Conservation (phyloP, 2,888 invertebrate genomes). For the Morpho helenor region DNA sequence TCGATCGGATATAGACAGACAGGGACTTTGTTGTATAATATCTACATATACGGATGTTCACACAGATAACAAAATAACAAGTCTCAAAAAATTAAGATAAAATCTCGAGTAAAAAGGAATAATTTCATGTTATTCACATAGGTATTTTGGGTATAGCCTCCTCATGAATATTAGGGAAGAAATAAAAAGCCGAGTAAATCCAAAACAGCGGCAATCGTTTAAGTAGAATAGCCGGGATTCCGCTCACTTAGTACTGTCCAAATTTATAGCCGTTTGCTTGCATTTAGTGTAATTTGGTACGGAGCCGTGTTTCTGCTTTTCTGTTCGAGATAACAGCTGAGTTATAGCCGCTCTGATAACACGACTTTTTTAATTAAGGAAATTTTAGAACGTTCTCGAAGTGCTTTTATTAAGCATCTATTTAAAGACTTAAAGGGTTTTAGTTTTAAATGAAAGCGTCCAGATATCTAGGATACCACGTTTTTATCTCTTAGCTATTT, state of each 20-base stretch:
- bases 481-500: too few relatives aligned
- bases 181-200: neutral
- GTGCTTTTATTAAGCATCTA: neutral
- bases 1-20: too few relatives aligned
- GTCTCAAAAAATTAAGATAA: too few relatives aligned
- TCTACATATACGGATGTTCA: too few relatives aligned
- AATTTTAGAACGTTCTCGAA: constrained; percentile 2
- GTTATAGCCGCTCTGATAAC: constrained; percentile 5
- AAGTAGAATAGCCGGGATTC: constrained; percentile 11
- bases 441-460: too few relatives aligned
- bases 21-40: too few relatives aligned
- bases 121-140: too few relatives aligned
- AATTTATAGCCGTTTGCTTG: constrained; percentile 8
- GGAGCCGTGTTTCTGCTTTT: constrained; percentile 7
- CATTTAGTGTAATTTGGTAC: constrained; percentile 9
- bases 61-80: too few relatives aligned
- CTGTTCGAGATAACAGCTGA: constrained; percentile 3
- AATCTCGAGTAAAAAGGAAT: too few relatives aligned
- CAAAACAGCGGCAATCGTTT: constrained; percentile 4
- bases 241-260: constrained; percentile 9
- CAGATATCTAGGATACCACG: too few relatives aligned
- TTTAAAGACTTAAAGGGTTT: neutral
- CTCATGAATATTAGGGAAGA: too few relatives aligned
- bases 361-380: constrained; percentile 7
- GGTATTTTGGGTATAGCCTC: too few relatives aligned